These are phyloP conservation scores for Phyllostomus hastatus DNA, from an alignment of 2,113 vertebrate genomes.

Conservation along the genomic window DNA sequence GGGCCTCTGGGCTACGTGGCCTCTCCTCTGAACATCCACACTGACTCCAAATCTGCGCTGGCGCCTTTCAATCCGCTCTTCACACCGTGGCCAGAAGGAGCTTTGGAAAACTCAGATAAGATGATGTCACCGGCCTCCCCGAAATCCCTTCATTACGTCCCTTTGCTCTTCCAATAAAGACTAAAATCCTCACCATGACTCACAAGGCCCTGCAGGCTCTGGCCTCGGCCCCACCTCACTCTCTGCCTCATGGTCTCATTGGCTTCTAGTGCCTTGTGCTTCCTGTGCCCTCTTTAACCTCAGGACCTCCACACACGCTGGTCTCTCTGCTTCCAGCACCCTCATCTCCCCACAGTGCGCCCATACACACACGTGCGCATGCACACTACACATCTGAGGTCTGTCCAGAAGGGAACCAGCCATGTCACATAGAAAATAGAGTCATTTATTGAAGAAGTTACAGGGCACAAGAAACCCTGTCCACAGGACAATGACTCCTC, in stretches of 20 bases:
- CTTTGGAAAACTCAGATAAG: neutral
- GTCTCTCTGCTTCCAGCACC: neutral
- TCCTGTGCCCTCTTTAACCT: neutral
- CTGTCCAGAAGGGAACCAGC: no score
- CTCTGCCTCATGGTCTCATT: neutral
- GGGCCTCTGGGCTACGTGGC: neutral
- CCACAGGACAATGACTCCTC: no score
- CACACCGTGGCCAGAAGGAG: neutral
- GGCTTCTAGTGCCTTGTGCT: neutral
- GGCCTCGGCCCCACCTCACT: neutral
- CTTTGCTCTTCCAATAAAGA: neutral
- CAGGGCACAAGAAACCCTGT: no score
- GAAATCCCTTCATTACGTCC: neutral
- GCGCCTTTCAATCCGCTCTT: neutral
- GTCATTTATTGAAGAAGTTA: no score
- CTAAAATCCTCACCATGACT: neutral
- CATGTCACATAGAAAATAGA: no score
- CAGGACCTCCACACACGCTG: neutral
- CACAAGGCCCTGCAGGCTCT: neutral
- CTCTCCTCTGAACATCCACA: neutral
- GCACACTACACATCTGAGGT: neutral
- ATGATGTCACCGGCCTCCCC: neutral
- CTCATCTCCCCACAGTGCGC: neutral
- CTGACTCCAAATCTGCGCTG: neutral
- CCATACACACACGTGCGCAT: neutral